Evolutionary conservation across 2,797 vertebrate genomes (phyloP).

Genomic region (Neosalanx taihuensis): DNA sequence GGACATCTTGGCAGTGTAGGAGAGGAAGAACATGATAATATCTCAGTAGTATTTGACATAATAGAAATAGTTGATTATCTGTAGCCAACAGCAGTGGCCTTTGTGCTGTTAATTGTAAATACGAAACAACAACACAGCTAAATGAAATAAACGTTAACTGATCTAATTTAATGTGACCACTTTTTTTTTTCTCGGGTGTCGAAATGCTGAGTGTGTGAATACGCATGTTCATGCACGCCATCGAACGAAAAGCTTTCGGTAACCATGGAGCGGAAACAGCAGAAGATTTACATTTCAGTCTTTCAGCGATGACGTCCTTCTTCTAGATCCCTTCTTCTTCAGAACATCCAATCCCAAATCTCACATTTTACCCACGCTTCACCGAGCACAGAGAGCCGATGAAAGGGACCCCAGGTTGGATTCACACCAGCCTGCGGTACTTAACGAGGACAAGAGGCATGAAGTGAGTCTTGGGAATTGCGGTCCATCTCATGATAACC

Average conservation of each 20-base stretch:
- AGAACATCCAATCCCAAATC: not conserved
- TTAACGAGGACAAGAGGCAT: constrained; percentile 45
- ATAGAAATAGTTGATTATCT: constrained; percentile 6
- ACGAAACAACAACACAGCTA: too few relatives aligned
- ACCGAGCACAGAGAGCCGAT: constrained; percentile 38
- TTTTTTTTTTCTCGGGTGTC: not conserved
- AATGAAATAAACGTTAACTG: too few relatives aligned
- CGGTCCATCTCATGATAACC: constrained; percentile 41
- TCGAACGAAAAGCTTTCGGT: not conserved
- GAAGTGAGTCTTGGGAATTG: constrained; percentile 27
- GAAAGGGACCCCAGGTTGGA: constrained; percentile 34
- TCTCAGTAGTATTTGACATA: constrained; percentile 3
- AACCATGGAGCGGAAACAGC: not conserved
- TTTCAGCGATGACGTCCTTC: not conserved
- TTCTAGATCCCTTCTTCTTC: not conserved
- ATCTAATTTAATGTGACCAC: too few relatives aligned
- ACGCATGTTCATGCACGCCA: not conserved
- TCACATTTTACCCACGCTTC: constrained; percentile 16
- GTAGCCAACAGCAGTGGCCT: too few relatives aligned
- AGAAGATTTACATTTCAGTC: not conserved
- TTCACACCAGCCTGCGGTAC: constrained; percentile 28
- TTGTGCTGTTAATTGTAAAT: too few relatives aligned
- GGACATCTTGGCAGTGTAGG: not conserved
- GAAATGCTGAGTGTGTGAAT: not conserved
- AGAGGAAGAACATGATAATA: not conserved